Percentiles rank a stretch among this genome's conserved stretches.
phyloP scores from a whole-genome alignment of 1,140 invertebrate species.

The Drosophila ercepeae region DNA sequence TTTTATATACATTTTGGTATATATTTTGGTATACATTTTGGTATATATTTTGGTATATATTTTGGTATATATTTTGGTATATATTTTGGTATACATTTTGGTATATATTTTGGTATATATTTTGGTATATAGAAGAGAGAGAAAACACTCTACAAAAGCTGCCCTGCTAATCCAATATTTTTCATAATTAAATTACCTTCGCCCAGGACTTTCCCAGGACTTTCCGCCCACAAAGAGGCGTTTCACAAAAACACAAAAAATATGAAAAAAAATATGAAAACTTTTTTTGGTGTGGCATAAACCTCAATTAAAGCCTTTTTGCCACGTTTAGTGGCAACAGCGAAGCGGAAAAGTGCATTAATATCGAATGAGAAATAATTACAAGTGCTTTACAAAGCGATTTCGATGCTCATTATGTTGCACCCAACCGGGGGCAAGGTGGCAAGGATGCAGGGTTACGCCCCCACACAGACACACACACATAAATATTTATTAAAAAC shows the following conservation, averaged over 20 bases:
- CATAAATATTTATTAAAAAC: conserved; percentile 49
- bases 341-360: conserved; percentile 32
- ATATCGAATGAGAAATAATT: conserved; percentile 55
- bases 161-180: conserved; percentile 70
- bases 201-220: no score
- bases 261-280: conserved; percentile 12
- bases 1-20: neutral
- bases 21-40: no score
- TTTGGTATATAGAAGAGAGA: conserved; percentile 13
- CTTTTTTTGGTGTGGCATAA: conserved; percentile 51
- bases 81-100: neutral
- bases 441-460: no score
- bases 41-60: no score
- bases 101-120: conserved; percentile 24
- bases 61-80: conserved; percentile 1
- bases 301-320: conserved; percentile 50
- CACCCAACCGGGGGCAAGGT: no score
- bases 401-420: conserved; percentile 43
- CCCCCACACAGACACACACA: neutral
- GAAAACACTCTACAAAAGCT: conserved; percentile 12
- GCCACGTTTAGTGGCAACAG: neutral
- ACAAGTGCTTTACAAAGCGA: conserved; percentile 47
- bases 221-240: conserved; percentile 69
- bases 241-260: conserved; percentile 22
- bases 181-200: conserved; percentile 76